Percentiles rank a stretch among this genome's conserved stretches.
phyloP scores from a whole-genome alignment of 2,888 invertebrate genomes.

The Sphecodes monilicornis region DNA sequence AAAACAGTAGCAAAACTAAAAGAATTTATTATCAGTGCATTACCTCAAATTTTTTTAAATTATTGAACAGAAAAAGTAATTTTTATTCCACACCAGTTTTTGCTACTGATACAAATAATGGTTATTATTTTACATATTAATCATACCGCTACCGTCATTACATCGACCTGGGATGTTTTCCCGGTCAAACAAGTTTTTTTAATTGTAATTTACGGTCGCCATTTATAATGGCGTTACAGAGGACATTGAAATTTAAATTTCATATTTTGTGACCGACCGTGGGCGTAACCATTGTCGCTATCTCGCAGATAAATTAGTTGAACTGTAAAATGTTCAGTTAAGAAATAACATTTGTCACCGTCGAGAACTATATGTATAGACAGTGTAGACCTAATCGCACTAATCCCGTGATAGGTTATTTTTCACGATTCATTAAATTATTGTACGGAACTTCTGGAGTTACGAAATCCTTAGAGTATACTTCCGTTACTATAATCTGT shows the following conservation, averaged over 20 bases:
- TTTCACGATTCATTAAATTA: neutral
- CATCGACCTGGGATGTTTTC: neutral
- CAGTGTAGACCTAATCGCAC: neutral
- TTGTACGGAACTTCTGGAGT: neutral
- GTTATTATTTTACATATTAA: no score
- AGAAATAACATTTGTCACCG: neutral
- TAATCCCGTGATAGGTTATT: neutral
- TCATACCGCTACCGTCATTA: no score
- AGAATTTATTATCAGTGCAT: no score
- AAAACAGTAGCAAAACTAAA: no score
- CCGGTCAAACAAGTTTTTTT: neutral
- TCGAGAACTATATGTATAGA: neutral
- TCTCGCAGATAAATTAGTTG: neutral
- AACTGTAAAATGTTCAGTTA: neutral
- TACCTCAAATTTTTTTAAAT: no score
- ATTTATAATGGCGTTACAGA: neutral
- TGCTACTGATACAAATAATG: no score
- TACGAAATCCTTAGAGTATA: neutral
- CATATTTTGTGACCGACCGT: neutral
- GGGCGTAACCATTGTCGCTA: neutral
- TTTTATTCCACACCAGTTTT: no score
- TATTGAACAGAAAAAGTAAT: no score
- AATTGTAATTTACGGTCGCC: neutral
- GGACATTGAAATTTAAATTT: constrained; percentile 4
- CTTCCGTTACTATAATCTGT: neutral